phyloP scores from a whole-genome alignment of 1,140 invertebrate genomes.

The Drosophila micromelanica region DNA sequence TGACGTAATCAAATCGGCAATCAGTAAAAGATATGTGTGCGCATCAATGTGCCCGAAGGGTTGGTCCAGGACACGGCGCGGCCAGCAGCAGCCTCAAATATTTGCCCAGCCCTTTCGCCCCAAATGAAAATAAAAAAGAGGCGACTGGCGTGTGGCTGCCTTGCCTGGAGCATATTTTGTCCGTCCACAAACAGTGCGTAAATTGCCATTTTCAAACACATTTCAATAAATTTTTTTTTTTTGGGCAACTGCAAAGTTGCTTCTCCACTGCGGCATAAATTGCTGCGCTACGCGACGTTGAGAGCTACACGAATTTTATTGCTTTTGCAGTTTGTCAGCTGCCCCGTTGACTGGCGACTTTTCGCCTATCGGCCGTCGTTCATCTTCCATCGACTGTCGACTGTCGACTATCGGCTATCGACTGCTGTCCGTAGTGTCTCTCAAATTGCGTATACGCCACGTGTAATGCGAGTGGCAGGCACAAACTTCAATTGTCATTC shows the following conservation, averaged over 20 bases:
- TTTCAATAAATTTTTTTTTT: slow-evolving; percentile 60
- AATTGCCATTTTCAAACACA: slow-evolving; percentile 80
- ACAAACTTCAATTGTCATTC: slow-evolving; percentile 69
- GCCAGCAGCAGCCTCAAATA: slow-evolving; percentile 21
- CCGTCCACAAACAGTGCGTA: slow-evolving; percentile 74
- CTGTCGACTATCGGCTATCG: background rate
- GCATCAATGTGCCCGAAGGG: slow-evolving; percentile 66
- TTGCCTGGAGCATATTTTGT: slow-evolving; percentile 72
- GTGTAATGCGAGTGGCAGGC: slow-evolving; percentile 57
- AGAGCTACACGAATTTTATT: slow-evolving; percentile 54
- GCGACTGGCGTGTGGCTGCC: slow-evolving; percentile 39
- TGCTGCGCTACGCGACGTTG: slow-evolving; percentile 9
- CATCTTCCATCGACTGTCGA: background rate
- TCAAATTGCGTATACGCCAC: slow-evolving; percentile 65
- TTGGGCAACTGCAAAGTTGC: slow-evolving; percentile 36
- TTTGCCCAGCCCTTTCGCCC: slow-evolving; percentile 6
- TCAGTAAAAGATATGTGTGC: slow-evolving; percentile 72
- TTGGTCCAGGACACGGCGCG: slow-evolving; percentile 15
- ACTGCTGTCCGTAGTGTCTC: slow-evolving; percentile 12
- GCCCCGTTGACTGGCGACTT: slow-evolving; percentile 35
- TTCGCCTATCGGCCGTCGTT: slow-evolving; percentile 1
- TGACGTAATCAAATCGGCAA: slow-evolving; percentile 80
- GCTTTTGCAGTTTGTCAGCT: slow-evolving; percentile 56
- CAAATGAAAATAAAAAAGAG: slow-evolving; percentile 30
- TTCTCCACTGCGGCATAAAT: slow-evolving; percentile 36